Base-by-base conservation (phyloP, 2,797 vertebrate genomes). In the Onychomys leucogaster region DNA sequence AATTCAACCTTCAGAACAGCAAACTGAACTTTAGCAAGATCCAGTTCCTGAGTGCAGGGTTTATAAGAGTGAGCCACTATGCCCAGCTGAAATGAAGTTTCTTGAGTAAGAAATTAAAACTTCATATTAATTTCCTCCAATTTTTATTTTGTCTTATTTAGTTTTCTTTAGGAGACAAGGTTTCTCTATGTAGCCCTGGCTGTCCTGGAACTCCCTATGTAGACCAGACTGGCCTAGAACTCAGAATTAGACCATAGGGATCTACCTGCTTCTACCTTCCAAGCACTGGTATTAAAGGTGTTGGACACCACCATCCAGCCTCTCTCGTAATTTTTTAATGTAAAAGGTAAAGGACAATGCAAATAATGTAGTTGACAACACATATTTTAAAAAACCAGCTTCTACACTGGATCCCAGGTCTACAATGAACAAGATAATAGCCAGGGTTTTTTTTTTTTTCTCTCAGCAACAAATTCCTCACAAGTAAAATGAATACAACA, bases 311-410 rank as follows among this genome's bases (percentile, higher is more conserved):
- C 43, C 8, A 17, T 5, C 4, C 27, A 59, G 17, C 27, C 17
- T 89, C 1, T 12, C 75, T 32, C 84, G 83, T 52, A 59, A 65
- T 1, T 80, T 93, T 93, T 92, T 73, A 46, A 91, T 76, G 73
- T 32, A 93, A 93, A 95, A 93, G 16, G 80, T 84, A 13, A 95
- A 92, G 23, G 77, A 90, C 46, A 84, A 90, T 12, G 25, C 80
- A 92, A 95, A 67, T 52, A 29, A 88, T 67, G 5, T 49, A 37
- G 32, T 11, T 91, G 81, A 95, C 41, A 89, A 23, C 55, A 61
- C 10, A 59, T 2, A 80, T 41, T 96, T 93, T 90, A 96, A 94
- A n/a, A 87, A 89, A 25, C 69, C 17, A 90, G 29, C 81, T 27
- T 29, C 81, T 80, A 61, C 6, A 37, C 59, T 85, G 73, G 49